phyloP scores from a whole-genome alignment of 2,888 invertebrate species.

The Electrophaes corylata region DNA sequence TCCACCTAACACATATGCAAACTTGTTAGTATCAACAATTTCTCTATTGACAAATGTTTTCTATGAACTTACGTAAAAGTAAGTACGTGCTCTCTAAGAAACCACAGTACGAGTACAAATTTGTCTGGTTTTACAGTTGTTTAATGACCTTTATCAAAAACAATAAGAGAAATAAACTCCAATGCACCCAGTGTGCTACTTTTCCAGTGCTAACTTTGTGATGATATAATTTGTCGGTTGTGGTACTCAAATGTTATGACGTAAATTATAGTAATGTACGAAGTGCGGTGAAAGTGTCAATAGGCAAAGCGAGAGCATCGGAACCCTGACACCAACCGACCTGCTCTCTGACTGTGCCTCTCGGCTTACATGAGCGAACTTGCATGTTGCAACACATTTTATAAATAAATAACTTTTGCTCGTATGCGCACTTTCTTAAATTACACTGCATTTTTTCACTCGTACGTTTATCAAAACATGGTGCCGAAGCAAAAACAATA shows the following conservation, averaged over 20 bases:
- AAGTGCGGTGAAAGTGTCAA: constrained; percentile 72
- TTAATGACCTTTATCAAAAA: constrained; percentile 46
- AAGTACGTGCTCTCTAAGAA: too few species aligned
- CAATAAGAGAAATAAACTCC: constrained; percentile 44
- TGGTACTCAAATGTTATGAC: constrained; percentile 50
- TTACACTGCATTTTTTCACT: constrained; percentile 17
- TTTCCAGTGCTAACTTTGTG: constrained; percentile 66
- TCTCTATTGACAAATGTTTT: constrained; percentile 27
- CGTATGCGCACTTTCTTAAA: constrained; percentile 12
- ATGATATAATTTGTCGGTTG: constrained; percentile 70
- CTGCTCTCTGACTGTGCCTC: constrained; percentile 19
- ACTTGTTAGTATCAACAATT: constrained; percentile 22
- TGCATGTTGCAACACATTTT: constrained; percentile 11
- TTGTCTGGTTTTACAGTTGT: constrained; percentile 35
- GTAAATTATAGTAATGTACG: constrained; percentile 67
- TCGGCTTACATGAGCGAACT: constrained; percentile 7
- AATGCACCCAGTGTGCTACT: constrained; percentile 57
- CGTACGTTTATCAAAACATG: background rate
- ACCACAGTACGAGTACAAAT: too few species aligned
- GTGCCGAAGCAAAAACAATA: too few species aligned
- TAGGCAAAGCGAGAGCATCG: constrained; percentile 43
- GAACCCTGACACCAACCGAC: constrained; percentile 39
- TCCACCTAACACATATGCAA: constrained; percentile 23
- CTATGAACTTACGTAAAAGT: too few species aligned
- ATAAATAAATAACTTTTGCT: constrained; percentile 9